Evolutionary conservation across 1,140 invertebrate genomes (phyloP), one percentile per base, ranked within the genome.

Genomic region (Drosophila chauvacae): DNA sequence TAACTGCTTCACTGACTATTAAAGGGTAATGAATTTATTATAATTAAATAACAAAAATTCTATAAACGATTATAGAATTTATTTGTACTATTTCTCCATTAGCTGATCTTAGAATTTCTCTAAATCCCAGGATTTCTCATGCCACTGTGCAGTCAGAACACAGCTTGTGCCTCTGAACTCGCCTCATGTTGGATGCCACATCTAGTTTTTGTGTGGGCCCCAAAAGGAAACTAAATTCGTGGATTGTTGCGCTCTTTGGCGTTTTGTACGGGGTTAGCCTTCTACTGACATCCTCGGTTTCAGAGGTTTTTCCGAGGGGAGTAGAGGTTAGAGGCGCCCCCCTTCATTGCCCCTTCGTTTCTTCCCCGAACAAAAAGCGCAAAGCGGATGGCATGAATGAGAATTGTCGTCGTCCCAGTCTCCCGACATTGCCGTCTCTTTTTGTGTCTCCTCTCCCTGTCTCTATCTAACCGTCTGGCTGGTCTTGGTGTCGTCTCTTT

Each of bases 181-280:
- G 57, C 69, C 66, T 60, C 66, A 72, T 72, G 68, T 18, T 57
- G 35, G n/a, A 26, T 71, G 66, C 69, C 64, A 60, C 68, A 45
- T 72, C 69, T 72, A 72, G 69, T 72, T 72, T 72, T 74, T 73
- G 69, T 74, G 70, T 73, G 71, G 48, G 65, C 69, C 83, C 83
- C 84, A 80, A 77, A 88, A 77, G 80, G 72, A 88, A 87, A 88
- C 84, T 88, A 84, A 87, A 87, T 80, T 88, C 80, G 84, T 88
- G 80, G 83, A 87, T 87, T 87, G 80, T 80, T 87, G 80, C 83
- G 75, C 84, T 88, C 83, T 77, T 77, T 77, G 81, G 77, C 68
- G 63, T 81, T 84, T 81, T 59, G 81, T 84, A 66, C 72, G 63
- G 66, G 66, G 70, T 66, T 82, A 63, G 78, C 75, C 69, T 41